phyloP scores from a whole-genome alignment of 1,140 invertebrate species.

The Venturia canescens region DNA sequence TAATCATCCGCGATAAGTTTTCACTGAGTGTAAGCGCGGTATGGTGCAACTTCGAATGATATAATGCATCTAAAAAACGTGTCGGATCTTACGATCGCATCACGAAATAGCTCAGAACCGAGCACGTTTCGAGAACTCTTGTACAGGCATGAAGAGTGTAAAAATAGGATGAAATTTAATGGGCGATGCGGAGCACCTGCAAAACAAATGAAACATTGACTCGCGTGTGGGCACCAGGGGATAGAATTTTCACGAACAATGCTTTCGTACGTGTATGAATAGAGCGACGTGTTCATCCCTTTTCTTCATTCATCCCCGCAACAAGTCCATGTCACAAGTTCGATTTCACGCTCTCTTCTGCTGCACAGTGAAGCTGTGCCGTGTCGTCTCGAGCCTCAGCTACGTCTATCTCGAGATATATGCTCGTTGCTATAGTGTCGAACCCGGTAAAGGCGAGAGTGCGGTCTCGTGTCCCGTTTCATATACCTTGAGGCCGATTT shows the following conservation, averaged over 20 bases:
- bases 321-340: neutral
- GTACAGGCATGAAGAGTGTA: no score
- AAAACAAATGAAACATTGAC: neutral
- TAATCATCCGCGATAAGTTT: no score
- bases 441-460: constrained; percentile 25
- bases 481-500: constrained; percentile 30
- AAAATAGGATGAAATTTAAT: no score
- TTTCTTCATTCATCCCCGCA: neutral
- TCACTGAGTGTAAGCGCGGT: no score
- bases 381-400: neutral
- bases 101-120: no score
- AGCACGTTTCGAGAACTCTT: no score
- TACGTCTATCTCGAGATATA: neutral
- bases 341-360: neutral
- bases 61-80: no score
- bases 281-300: neutral
- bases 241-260: constrained; percentile 19
- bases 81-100: no score
- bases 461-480: constrained; percentile 34
- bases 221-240: neutral
- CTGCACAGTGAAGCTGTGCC: neutral
- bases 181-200: neutral
- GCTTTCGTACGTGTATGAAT: neutral
- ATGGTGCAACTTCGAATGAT: no score
- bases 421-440: neutral